Conservation (phyloP, 2,888 invertebrate species). For the Tetranychus piercei region DNA sequence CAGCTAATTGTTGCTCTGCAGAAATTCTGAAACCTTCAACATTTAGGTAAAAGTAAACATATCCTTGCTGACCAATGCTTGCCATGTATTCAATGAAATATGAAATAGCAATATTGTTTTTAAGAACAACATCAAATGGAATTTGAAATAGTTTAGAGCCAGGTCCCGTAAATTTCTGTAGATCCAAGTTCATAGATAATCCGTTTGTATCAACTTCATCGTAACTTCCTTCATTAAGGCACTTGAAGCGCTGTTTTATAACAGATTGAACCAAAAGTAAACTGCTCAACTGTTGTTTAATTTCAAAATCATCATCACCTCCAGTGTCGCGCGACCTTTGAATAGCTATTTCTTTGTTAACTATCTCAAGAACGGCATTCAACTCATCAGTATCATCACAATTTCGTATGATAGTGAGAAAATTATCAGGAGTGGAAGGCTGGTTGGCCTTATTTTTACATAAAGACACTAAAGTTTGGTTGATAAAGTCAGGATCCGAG, state of each 20-base stretch:
- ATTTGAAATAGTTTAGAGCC: constrained; percentile 23
- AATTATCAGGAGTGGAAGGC: constrained; percentile 51
- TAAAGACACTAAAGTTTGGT: constrained; percentile 48
- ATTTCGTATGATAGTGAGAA: constrained; percentile 58
- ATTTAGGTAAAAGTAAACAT: constrained; percentile 57
- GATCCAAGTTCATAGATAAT: constrained; percentile 25
- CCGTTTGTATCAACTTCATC: constrained; percentile 32
- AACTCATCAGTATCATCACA: constrained; percentile 64
- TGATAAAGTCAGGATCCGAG: constrained; percentile 77
- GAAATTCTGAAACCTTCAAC: constrained; percentile 47
- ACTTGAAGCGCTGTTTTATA: constrained; percentile 45
- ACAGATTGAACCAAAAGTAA: constrained; percentile 57
- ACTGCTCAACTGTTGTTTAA: constrained; percentile 69
- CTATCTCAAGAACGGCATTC: constrained; percentile 54
- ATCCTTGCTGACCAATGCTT: constrained; percentile 47
- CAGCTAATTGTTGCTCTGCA: constrained; percentile 39
- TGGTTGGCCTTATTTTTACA: constrained; percentile 47
- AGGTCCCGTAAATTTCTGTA: neutral
- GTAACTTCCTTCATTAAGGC: constrained; percentile 37
- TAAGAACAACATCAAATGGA: constrained; percentile 38
- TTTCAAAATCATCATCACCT: constrained; percentile 51
- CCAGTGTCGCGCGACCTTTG: constrained; percentile 62
- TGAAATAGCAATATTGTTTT: constrained; percentile 54
- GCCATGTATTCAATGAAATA: constrained; percentile 58
- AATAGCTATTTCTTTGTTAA: constrained; percentile 54